These are phyloP conservation scores for Numenius phaeopus DNA, from an alignment of 2,797 vertebrate species.

Conservation along the genomic window DNA sequence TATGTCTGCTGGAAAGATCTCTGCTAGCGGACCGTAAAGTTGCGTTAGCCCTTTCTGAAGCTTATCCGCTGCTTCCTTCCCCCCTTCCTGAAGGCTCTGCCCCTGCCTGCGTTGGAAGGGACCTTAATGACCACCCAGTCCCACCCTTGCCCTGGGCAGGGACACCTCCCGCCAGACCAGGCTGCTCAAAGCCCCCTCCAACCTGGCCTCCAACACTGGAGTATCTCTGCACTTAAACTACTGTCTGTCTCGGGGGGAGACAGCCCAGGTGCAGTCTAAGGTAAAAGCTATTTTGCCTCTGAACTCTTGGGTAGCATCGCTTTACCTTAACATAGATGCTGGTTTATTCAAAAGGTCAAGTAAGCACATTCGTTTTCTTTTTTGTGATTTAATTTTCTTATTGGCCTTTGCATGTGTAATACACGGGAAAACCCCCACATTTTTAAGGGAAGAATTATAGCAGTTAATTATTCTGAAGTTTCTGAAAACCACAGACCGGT, in stretches of 20 bases:
- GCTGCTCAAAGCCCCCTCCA: neutral
- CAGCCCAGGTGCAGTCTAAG: neutral
- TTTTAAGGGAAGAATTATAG: neutral
- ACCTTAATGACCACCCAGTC: neutral
- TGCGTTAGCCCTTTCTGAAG: neutral
- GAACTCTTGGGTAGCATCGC: neutral
- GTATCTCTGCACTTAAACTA: neutral
- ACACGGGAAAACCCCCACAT: neutral
- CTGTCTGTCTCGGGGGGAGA: fast-evolving
- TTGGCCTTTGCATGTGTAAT: neutral
- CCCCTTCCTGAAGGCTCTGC: neutral
- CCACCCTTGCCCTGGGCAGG: neutral
- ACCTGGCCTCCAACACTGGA: neutral
- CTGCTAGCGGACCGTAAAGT: neutral
- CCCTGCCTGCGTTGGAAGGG: neutral
- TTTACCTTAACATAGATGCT: neutral
- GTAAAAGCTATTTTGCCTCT: neutral
- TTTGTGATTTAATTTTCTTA: neutral
- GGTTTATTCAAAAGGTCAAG: neutral
- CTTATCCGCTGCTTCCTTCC: neutral
- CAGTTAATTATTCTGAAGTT: neutral
- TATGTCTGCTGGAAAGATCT: neutral
- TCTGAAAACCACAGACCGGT: neutral
- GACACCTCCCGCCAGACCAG: neutral
- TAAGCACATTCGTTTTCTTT: neutral